Evolutionary conservation across 2,888 invertebrate genomes (phyloP), one percentile per base, ranked within the genome.

Genomic region (Ectropis crepuscularia): DNA sequence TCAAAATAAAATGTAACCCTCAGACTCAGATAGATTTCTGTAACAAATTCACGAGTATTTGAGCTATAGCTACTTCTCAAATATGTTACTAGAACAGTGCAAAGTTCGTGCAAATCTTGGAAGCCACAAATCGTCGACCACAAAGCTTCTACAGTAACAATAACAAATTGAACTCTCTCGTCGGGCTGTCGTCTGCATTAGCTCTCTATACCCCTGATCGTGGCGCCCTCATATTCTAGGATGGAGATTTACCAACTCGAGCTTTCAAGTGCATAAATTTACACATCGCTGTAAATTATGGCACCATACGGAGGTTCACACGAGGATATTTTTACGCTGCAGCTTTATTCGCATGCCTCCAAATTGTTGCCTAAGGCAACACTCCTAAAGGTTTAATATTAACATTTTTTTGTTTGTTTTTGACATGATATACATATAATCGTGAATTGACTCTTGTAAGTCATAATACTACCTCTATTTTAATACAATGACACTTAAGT

Each of bases 201-300:
- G 45, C 58, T 53, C 61, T 68, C 63, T 66, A 60, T 62, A 55
- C 54, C 53, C 39, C 55, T 59, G 61, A 67, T 63, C 61, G 65
- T 45, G 43, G 51, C 53, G 43, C 57, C 61, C 64, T 64, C 60
- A 37, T 65, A 63, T 53, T 63, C 59, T 49, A 11, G 46, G 65
- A 62, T 55, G 58, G 58, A 65, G 63, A 70, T 65, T 65, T 57
- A 69, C 54, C 53, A 63, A 63, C 63, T 59, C 47, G 47, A 48
- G 57, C 41, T 53, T 41, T 37, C 50, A 54, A 54, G 63, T 59
- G 50, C 63, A 58, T 63, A 59, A 46, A 59, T 59, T 63, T 59
- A 47, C 58, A 49, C 54, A 9, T 48, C 38, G 57, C 53, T 12
- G 47, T 63, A 55, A 51, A 55, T 60, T 57, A 64, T 55, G 55